These are phyloP conservation scores for Macaria notata DNA, from an alignment of 2,888 invertebrate species.

Conservation along the genomic window DNA sequence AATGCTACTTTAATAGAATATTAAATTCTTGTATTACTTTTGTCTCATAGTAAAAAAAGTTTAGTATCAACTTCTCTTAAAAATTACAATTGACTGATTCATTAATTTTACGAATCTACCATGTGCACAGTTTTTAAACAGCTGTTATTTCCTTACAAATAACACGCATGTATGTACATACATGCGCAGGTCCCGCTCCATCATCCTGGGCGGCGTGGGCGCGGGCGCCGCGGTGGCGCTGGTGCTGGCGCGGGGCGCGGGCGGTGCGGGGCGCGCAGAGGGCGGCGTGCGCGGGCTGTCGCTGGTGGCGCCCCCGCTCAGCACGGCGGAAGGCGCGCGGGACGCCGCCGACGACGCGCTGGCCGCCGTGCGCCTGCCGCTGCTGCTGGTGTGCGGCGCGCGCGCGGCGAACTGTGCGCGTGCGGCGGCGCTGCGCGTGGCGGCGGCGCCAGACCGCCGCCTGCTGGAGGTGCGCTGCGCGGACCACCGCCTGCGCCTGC, in stretches of 20 bases:
- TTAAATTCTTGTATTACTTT: no score
- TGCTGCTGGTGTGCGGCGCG: constrained; percentile 47
- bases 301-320: constrained; percentile 86
- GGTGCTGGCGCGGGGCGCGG: constrained; percentile 47
- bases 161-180: constrained; percentile 2
- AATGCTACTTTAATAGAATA: no score
- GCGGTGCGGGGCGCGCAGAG: constrained; percentile 35
- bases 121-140: no score
- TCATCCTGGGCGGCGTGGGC: constrained; percentile 32
- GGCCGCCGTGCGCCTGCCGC: constrained; percentile 53
- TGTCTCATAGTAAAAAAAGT: no score
- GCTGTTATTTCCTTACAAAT: no score
- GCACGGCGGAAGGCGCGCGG: constrained; percentile 84
- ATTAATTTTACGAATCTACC: no score
- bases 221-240: constrained; percentile 47
- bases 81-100: no score
- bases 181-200: constrained; percentile 34
- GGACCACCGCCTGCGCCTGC: constrained; percentile 85
- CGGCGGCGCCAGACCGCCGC: constrained; percentile 72
- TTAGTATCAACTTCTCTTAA: no score
- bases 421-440: constrained; percentile 78
- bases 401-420: constrained; percentile 59
- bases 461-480: constrained; percentile 86
- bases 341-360: constrained; percentile 85
- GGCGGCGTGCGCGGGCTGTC: constrained; percentile 77